Conservation (phyloP, 2,113 vertebrate species). For the Protobothrops mucrosquamatus region DNA sequence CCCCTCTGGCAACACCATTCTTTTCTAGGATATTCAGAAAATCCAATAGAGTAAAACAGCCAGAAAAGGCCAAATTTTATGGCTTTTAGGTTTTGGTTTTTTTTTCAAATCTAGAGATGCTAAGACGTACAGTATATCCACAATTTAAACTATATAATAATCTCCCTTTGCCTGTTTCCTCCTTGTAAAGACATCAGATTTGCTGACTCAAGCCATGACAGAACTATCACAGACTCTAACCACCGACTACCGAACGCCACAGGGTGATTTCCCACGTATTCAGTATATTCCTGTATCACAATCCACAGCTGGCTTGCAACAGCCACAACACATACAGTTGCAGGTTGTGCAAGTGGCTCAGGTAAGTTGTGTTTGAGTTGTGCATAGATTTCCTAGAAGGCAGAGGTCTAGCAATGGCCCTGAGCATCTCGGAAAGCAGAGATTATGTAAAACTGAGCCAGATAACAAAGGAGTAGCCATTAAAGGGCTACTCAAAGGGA, state of each 20-base stretch:
- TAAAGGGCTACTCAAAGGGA: neutral
- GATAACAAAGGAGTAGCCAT: neutral
- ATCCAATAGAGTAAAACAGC: neutral
- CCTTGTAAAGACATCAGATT: conserved; percentile 84
- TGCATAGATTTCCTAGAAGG: neutral
- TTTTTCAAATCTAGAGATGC: neutral
- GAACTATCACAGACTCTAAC: conserved; percentile 96
- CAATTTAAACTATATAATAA: neutral
- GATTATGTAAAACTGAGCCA: neutral
- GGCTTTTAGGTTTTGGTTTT: neutral
- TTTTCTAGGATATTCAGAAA: neutral
- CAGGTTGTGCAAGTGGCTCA: conserved; percentile 96
- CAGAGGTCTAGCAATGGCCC: neutral
- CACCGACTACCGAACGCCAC: conserved; percentile 88
- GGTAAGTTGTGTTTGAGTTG: conserved; percentile 65
- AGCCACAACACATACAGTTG: conserved; percentile 93
- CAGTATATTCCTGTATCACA: conserved; percentile 97
- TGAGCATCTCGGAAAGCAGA: neutral
- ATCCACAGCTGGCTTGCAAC: conserved; percentile 78
- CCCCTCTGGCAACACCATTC: no score
- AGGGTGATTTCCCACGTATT: conserved; percentile 94
- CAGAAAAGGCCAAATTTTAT: neutral
- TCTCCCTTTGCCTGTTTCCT: neutral
- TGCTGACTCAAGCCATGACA: conserved; percentile 97
- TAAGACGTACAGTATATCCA: neutral